Conservation (phyloP, 2,888 invertebrate species). For the Gibbula magus region DNA sequence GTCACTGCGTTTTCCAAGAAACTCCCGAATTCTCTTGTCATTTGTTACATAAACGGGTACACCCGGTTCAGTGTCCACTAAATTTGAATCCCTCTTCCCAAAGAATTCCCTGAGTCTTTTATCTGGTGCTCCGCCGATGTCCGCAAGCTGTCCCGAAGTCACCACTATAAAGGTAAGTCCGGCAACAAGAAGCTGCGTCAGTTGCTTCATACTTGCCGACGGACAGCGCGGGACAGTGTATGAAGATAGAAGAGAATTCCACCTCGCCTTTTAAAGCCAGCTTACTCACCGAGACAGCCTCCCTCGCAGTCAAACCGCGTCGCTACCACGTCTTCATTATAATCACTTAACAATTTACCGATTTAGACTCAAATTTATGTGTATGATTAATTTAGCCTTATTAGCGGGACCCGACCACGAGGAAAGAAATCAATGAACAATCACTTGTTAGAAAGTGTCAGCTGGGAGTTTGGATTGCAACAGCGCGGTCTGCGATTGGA, state of each 20-base stretch:
- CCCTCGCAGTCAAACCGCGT: slow-evolving; percentile 6
- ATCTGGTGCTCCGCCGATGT: background rate
- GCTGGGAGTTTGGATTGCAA: no score
- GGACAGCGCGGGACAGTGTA: background rate
- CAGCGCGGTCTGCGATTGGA: no score
- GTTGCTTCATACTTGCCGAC: background rate
- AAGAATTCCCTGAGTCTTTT: slow-evolving; percentile 21
- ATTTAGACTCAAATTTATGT: slow-evolving; percentile 23
- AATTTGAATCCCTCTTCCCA: background rate
- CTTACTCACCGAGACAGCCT: background rate
- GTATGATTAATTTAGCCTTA: slow-evolving; percentile 12
- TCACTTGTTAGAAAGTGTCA: background rate
- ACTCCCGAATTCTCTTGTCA: slow-evolving; percentile 9
- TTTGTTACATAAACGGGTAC: background rate
- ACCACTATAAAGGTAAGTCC: background rate
- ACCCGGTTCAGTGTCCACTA: background rate
- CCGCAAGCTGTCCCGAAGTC: background rate
- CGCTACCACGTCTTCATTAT: slow-evolving; percentile 14
- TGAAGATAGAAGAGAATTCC: background rate
- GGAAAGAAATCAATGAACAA: slow-evolving; percentile 8
- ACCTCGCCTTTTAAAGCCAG: slow-evolving; percentile 7
- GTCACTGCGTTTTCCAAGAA: slow-evolving; percentile 1
- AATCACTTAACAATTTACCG: slow-evolving; percentile 9
- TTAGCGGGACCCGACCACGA: background rate
- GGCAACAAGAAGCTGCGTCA: background rate